Conservation (phyloP, 2,113 vertebrate species). For the Asarcornis scutulata region DNA sequence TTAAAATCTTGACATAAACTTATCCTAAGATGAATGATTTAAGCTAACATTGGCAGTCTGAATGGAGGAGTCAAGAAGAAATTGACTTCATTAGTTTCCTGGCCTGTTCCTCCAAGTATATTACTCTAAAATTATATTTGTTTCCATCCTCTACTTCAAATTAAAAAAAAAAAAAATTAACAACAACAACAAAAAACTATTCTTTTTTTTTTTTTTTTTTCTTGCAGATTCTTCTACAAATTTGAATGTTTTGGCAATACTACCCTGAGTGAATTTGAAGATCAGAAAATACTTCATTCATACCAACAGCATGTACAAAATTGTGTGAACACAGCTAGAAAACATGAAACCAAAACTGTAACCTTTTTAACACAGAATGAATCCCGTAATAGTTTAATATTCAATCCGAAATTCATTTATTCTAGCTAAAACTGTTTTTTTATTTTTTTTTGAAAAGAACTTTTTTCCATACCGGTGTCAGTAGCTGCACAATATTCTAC, state of each 20-base stretch:
- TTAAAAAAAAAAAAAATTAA: not conserved
- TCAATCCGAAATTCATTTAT: not conserved
- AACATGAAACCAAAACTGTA: too few relatives aligned
- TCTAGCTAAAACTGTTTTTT: not conserved
- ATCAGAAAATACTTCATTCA: not conserved
- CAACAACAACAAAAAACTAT: not conserved
- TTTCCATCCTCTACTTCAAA: not conserved
- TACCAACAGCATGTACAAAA: not conserved
- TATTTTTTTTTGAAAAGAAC: not conserved
- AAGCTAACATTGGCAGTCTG: not conserved
- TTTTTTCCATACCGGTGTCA: not conserved
- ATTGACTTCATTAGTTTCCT: not conserved
- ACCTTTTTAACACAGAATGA: not conserved
- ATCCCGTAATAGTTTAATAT: not conserved
- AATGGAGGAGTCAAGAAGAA: not conserved
- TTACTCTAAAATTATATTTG: not conserved
- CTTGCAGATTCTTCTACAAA: not conserved
- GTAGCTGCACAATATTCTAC: not conserved
- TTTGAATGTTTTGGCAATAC: not conserved
- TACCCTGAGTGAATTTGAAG: not conserved
- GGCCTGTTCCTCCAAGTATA: not conserved
- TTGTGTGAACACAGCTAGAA: too few relatives aligned
- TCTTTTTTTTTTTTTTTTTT: not conserved
- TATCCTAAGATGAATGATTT: not conserved
- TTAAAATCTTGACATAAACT: not conserved